Percentiles rank a stretch among this genome's conserved stretches.
Evolutionary conservation across 2,888 invertebrate species (phyloP).

Genomic region (Limnephilus lunatus): DNA sequence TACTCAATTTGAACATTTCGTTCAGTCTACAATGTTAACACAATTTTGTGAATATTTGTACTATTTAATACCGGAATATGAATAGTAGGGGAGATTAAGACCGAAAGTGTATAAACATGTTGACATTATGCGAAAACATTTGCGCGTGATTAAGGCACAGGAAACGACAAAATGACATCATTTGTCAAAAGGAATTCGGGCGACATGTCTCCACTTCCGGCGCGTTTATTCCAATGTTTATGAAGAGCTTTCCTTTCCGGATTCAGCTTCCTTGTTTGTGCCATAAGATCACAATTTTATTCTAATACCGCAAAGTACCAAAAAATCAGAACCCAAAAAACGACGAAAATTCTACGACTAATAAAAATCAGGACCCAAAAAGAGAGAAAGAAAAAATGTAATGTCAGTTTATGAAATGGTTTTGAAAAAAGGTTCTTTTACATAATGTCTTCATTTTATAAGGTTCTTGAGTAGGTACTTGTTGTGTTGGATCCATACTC

Average conservation of each 20-base stretch:
- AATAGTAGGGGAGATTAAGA: not conserved
- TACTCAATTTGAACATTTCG: not conserved
- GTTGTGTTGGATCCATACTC: constrained; percentile 9
- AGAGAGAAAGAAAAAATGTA: not conserved
- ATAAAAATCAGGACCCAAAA: not conserved
- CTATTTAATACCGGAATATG: not conserved
- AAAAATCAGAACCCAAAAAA: not conserved
- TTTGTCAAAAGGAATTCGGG: constrained; percentile 34
- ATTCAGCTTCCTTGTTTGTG: constrained; percentile 34
- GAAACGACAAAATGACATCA: constrained; percentile 27
- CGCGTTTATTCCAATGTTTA: not conserved
- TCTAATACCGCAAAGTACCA: constrained; percentile 29
- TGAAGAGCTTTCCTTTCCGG: constrained; percentile 18
- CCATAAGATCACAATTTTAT: constrained; percentile 43
- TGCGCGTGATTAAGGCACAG: constrained; percentile 29
- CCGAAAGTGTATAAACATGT: constrained; percentile 39
- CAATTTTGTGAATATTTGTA: not conserved
- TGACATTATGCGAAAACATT: constrained; percentile 27
- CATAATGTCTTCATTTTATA: not conserved
- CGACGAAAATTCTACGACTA: not conserved
- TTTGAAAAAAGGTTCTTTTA: not conserved
- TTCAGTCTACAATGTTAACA: not conserved
- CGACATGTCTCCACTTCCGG: constrained; percentile 21
- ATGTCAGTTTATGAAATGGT: not conserved
- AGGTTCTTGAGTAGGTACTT: not conserved